Evolutionary conservation across 92 coral and sea anemone genomes (phyloP), one percentile per base, ranked within the genome.

Genomic region (Micromussa lordhowensis): DNA sequence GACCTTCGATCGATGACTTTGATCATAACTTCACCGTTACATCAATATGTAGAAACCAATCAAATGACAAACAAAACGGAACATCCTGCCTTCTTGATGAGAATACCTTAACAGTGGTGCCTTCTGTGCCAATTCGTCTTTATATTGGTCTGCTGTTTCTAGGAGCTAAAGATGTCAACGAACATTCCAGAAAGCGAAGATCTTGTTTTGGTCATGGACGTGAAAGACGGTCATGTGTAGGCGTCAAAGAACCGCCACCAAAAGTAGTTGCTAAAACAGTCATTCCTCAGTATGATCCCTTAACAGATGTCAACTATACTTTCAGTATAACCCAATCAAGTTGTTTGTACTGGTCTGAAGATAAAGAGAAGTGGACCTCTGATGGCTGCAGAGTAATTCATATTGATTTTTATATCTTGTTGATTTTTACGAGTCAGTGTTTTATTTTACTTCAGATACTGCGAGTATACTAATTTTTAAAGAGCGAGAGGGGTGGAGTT

Each of bases 161-260:
- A 15, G 66, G 69, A 32, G 18, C 34, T 19, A 24, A 64, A 19
- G 66, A 40, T 40, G 19, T 13, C 4, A 48, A 17, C n/a, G 21
- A 40, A 24, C 68, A 61, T 26, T 17, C 78, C 8, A 89, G 92
- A 68, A 53, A 48, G 10, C 68, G 64, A 58, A 31, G 94, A 16
- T 87, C 94, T 0, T 91, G 94, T 83, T 91, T 91, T 78, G 91
- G 85, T 1, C 78, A 81, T 36, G 88, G 91, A 0, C 91, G 93
- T 15, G 82, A 91, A 73, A 76, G 55, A 72, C 83, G 93, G 8
- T 66, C 91, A 28, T 91, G 93, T 58, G 81, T 91, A 10, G 91
- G 84, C 29, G 77, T 78, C 55, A 87, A 91, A 68, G 89, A 82
- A 15, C 92, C 92, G 11, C 92, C 88, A 5, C 87, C 84, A 11